Percentiles rank a stretch among this genome's conserved stretches.
These are phyloP conservation scores for Xylota sylvarum DNA, from an alignment of 2,888 invertebrate genomes.

Conservation along the genomic window DNA sequence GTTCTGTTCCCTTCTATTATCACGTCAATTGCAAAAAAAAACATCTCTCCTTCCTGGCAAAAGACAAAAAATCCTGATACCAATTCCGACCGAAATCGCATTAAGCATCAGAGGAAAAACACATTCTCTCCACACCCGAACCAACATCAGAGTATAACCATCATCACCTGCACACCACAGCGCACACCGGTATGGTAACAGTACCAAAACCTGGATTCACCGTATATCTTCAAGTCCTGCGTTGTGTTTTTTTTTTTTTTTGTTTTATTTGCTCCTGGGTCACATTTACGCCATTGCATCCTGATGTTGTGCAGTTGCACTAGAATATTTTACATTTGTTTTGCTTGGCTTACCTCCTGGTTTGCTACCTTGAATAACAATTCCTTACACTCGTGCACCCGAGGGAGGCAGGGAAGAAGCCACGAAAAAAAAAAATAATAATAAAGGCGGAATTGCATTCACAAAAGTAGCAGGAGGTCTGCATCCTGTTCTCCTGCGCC, in stretches of 20 bases:
- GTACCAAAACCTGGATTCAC: constrained; percentile 11
- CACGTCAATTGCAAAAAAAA: constrained; percentile 46
- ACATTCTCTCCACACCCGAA: constrained; percentile 23
- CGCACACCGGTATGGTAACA: neutral
- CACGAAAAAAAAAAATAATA: constrained; percentile 18
- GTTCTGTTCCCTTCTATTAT: constrained; percentile 20
- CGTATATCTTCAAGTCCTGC: constrained; percentile 24
- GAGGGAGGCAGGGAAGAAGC: neutral
- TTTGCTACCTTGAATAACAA: constrained; percentile 67
- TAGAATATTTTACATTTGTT: constrained; percentile 59
- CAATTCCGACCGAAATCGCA: constrained; percentile 38
- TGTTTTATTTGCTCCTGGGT: constrained; percentile 24
- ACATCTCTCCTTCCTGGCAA: neutral
- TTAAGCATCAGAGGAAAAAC: constrained; percentile 46
- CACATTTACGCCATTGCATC: constrained; percentile 56
- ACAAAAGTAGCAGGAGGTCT: constrained; percentile 38
- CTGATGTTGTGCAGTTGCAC: constrained; percentile 57
- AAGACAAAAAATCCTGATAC: constrained; percentile 14
- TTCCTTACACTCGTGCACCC: constrained; percentile 35
- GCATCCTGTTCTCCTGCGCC: constrained; percentile 35
- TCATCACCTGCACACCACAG: constrained; percentile 36
- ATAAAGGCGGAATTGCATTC: constrained; percentile 60
- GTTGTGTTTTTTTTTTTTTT: no score
- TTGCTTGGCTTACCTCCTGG: constrained; percentile 56
- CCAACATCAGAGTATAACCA: constrained; percentile 25